Evolutionary conservation across 1,140 invertebrate species (phyloP), one percentile per base, ranked within the genome.

Genomic region (Macrosteles quadrilineatus): DNA sequence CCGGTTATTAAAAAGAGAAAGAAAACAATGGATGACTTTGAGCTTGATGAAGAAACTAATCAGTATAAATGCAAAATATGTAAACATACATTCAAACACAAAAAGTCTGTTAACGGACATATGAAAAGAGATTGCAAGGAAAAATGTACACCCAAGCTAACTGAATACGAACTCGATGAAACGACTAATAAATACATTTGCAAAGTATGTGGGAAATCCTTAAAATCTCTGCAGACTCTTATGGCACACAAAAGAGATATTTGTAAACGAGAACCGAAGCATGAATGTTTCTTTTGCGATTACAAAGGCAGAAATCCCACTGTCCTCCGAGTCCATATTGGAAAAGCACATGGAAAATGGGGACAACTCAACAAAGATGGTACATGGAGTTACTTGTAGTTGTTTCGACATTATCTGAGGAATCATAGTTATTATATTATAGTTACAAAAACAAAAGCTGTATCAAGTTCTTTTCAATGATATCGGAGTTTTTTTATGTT

Each of bases 231-330:
- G 4, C 32, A 36, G 14, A 36, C 32, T 36, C 4, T 36, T 36
- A 14, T 36, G 4, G 32, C 32, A 36, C 32, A 36, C 14, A 36
- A 36, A 36, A 36, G 14, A 14, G 32, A 36, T 36, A 36, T 36
- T 36, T 36, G 32, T 14, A 36, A 36, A 4, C 4, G 14, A 36
- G 32, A 36, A 36, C 32, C 32, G 6, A n/a, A 23, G 6, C 21
- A 19, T n/a, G 21, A 6, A 4, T 50, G 47, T 19, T 11, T 19
- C 6, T 50, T 50, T 23, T 50, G 47, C n/a, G 17, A n/a, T 19
- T 50, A 50, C n/a, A 50, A n/a, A n/a, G 47, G 47, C 47, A 50
- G 47, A 50, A 50, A 50, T 23, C 17, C 17, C 47, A 23, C 47
- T 3, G 6, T 50, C n/a, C 21, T 50, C 4, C 47, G 47, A 19